Base-by-base conservation (phyloP, 2,888 invertebrate genomes). In the Orthonevra nobilis region DNA sequence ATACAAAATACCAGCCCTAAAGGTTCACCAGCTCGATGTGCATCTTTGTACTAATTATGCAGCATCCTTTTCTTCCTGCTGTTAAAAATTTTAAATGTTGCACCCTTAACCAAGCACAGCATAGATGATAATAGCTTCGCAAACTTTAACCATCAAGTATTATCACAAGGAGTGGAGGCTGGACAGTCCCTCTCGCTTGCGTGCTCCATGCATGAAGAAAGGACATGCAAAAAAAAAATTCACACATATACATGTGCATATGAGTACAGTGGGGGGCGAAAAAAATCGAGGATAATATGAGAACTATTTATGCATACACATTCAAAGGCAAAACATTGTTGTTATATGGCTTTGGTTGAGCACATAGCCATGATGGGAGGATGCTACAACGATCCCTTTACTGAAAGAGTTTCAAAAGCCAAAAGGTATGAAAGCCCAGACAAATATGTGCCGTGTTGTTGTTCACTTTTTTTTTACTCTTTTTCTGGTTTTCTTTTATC, bases 391-490 rank as follows among this genome's bases (percentile, higher is more conserved):
- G 23, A 4, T 19, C 63, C 15, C 17, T 48, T 19, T 30, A 28
- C 34, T 26, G 52, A 28, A 38, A 46, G 36, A 15, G 28, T 56
- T 48, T 15, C 17, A 10, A 38, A 58, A 56, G 36, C 68, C 30
- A 40, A n/a, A n/a, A 40, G 38, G 32, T 32, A 58, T 38, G 38
- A 38, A 58, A 32, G 48, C 36, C 15, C 68, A 69, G 68, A 58
- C 68, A 68, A 68, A 58, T 58, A 58, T 68, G 48, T 58, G 40
- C 36, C 44, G n/a, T 40, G 48, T 26, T 38, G 38, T 58, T 56
- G 68, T 48, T 40, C 7, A 9, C 17, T 28, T 3, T 38, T n/a
- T 1, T 50, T 15, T 17, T 14, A 5, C 19, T 34, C 36, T 30
- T 23, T 17, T 10, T 36, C 20, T 9, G 32, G 5, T 12, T 12